phyloP scores from a whole-genome alignment of 2,113 vertebrate genomes.

The Petrocephalus microphthalmus region DNA sequence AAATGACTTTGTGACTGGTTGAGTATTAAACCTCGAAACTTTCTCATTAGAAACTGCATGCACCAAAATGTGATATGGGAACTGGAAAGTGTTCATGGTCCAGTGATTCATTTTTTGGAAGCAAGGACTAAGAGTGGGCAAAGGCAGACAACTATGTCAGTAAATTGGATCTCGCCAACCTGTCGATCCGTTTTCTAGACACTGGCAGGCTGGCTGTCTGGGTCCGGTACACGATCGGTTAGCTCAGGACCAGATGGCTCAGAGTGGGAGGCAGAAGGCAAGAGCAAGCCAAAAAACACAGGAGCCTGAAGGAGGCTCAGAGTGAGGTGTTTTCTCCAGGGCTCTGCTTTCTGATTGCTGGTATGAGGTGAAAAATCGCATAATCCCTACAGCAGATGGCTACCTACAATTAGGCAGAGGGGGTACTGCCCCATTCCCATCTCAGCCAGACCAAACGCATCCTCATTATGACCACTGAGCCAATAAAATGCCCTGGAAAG shows the following conservation, averaged over 20 bases:
- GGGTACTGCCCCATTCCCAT: not conserved
- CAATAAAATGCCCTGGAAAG: not conserved
- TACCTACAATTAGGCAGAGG: not conserved
- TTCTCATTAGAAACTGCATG: not conserved
- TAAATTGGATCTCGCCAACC: not conserved
- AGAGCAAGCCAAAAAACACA: not conserved
- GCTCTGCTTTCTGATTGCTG: not conserved
- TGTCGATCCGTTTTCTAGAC: slow-evolving; percentile 5
- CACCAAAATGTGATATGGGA: not conserved
- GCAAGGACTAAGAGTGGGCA: not conserved
- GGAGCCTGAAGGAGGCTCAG: slow-evolving; percentile 3
- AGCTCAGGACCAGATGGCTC: not conserved
- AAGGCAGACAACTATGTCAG: not conserved
- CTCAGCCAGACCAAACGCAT: not conserved
- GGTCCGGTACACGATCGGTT: not conserved
- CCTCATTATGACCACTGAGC: not conserved
- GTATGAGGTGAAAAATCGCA: not conserved
- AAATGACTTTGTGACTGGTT: not conserved
- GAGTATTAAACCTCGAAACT: not conserved
- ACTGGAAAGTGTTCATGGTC: not conserved
- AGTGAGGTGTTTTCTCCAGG: not conserved
- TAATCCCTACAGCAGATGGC: not conserved
- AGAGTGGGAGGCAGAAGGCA: not conserved
- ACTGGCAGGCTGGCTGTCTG: not conserved
- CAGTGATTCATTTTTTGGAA: not conserved